Evolutionary conservation across 1,140 invertebrate species (phyloP).

Genomic region (Plodia interpunctella): DNA sequence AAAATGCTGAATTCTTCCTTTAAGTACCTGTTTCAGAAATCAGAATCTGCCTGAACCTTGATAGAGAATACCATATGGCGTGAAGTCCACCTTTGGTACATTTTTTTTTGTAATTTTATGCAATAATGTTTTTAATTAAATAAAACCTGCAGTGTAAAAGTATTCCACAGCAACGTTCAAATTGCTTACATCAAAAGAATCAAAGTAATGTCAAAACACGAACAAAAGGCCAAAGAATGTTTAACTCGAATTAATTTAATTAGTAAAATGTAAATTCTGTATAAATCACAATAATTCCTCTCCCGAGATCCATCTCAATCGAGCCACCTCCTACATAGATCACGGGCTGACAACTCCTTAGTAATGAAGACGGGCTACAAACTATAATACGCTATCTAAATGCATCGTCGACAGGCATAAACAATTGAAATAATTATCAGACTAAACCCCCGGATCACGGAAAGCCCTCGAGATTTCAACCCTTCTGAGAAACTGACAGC

Average conservation of each 20-base stretch:
- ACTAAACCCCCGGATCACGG: conserved; percentile 66
- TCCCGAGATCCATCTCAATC: conserved; percentile 42
- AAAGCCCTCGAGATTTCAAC: conserved; percentile 70
- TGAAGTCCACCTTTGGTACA: no score
- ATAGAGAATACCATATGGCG: no score
- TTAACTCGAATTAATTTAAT: background rate
- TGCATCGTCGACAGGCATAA: conserved; percentile 74
- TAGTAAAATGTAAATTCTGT: background rate
- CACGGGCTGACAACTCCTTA: conserved; percentile 44
- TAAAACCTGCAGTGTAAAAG: no score
- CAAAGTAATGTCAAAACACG: background rate
- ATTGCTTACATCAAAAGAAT: no score
- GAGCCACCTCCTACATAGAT: conserved; percentile 40
- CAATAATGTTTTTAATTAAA: no score
- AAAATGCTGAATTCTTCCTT: no score
- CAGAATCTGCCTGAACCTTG: no score
- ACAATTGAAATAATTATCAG: conserved; percentile 77
- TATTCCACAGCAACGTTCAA: no score
- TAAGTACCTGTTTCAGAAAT: no score
- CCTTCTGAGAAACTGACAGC: conserved; percentile 58
- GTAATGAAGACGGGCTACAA: conserved; percentile 67
- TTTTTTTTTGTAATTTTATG: no score
- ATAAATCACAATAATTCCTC: conserved; percentile 23
- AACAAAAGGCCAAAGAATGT: background rate
- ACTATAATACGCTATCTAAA: conserved; percentile 75